Evolutionary conservation across 2,888 invertebrate species (phyloP), one percentile per base, ranked within the genome.

Genomic region (Neuroscelio doddi): DNA sequence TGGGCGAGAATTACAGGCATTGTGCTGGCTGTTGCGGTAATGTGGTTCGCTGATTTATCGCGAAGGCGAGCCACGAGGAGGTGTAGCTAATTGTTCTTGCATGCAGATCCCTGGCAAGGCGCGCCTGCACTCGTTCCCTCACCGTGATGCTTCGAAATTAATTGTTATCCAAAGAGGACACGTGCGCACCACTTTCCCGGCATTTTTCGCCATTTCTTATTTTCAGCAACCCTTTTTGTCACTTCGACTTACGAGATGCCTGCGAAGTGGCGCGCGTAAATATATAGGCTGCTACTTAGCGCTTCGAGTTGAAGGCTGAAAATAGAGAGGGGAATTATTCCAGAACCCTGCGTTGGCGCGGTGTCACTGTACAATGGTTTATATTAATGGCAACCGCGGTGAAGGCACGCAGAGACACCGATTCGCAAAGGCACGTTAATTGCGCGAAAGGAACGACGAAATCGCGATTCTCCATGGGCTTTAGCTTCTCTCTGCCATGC

Each of bases 51-150:
- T 80, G 80, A 80, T 80, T 80, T 80, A 80, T 80, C 76, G 76
- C 74, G 63, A 70, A 77, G 79, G 76, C 72, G 75, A 77, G 79
- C 78, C 76, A 74, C 80, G 77, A 78, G 71, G 79, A 80, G 79
- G 80, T 80, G 79, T 80, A 80, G 80, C 80, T 79, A 80, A 80
- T 80, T 80, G 80, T 80, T 79, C 79, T 77, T 80, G 78, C 79
- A 79, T 78, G 79, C 76, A 74, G 79, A 80, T 77, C 73, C 74
- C 59, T 56, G 50, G 46, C 70, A 58, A 68, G 72, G 68, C 66
- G 75, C 71, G 68, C 46, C 71, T 51, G 45, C 58, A 45, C 70
- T 66, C 65, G 65, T 71, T 70, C 68, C 45, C 64, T 62, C 68
- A 61, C 65, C 70, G 70, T 68, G 69, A 74, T 71, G 72, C 71